These are phyloP conservation scores for Delia radicum DNA, from an alignment of 1,140 invertebrate species.

Conservation along the genomic window DNA sequence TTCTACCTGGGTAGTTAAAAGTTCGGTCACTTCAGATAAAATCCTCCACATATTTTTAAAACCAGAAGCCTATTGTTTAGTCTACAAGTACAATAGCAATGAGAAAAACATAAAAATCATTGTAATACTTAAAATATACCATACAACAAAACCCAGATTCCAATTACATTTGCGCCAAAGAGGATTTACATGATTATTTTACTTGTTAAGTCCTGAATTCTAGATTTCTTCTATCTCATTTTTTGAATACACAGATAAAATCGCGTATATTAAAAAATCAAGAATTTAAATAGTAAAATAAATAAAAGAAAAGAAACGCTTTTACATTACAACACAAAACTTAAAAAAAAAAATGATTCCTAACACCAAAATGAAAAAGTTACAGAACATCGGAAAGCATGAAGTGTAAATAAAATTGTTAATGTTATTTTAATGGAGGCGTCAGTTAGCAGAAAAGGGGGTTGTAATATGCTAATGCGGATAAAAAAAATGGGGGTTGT, in stretches of 20 bases:
- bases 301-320: background rate
- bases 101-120: too few species aligned
- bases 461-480: background rate
- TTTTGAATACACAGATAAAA: background rate
- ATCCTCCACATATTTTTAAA: too few species aligned
- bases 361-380: background rate
- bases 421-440: background rate
- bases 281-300: background rate
- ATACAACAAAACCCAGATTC: too few species aligned
- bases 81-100: too few species aligned
- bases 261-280: too few species aligned
- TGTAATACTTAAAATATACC: too few species aligned
- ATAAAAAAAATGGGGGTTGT: too few species aligned
- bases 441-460: too few species aligned
- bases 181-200: background rate
- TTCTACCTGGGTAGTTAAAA: too few species aligned
- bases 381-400: background rate
- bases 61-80: too few species aligned
- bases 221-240: background rate
- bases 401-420: background rate
- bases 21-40: too few species aligned
- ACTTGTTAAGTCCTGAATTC: background rate
- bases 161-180: conserved; percentile 1
- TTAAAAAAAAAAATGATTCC: background rate
- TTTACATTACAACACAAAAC: background rate